These are phyloP conservation scores for Xerus rutilus DNA, from an alignment of 2,797 vertebrate species.

Conservation along the genomic window DNA sequence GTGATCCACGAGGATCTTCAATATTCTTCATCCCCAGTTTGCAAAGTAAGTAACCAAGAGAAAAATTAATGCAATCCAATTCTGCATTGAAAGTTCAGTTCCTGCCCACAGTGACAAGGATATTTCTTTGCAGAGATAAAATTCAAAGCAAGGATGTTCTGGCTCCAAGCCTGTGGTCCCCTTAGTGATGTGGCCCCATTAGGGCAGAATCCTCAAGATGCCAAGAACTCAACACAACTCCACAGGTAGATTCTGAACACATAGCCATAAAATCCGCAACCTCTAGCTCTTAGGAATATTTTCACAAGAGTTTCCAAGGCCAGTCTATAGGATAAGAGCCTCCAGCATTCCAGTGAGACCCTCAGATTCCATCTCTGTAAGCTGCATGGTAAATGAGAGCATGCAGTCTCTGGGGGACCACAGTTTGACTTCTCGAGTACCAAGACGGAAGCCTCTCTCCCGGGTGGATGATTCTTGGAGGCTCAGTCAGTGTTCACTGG, in stretches of 20 bases:
- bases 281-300: neutral
- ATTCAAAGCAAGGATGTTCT: neutral
- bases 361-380: neutral
- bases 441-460: neutral
- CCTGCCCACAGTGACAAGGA: neutral
- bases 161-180: neutral
- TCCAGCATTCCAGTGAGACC: neutral
- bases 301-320: neutral
- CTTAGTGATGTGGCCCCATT: neutral
- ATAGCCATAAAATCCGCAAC: neutral
- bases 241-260: neutral
- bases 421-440: neutral
- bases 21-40: slow-evolving; percentile 1
- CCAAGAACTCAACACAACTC: neutral
- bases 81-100: neutral
- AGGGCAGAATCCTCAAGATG: neutral
- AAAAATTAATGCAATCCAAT: neutral
- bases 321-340: neutral
- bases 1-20: neutral
- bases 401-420: neutral
- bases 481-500: neutral
- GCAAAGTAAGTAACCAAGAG: slow-evolving; percentile 15
- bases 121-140: neutral
- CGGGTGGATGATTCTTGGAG: neutral
- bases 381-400: neutral